Evolutionary conservation across 2,888 invertebrate genomes (phyloP).

Genomic region (Busseola fusca): DNA sequence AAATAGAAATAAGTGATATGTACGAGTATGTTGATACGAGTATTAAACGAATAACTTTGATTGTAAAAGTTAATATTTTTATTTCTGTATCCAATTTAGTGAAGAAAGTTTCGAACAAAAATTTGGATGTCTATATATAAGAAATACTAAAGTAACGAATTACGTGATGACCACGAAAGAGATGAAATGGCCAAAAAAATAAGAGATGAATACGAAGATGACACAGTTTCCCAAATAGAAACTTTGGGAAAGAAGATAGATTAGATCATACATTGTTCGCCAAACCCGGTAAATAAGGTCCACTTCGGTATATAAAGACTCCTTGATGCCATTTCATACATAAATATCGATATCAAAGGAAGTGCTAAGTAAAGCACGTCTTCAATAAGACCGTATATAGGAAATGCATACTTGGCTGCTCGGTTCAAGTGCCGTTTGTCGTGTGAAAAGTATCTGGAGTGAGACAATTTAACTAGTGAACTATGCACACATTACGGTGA

Average conservation of each 20-base stretch:
- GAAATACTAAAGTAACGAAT: not conserved
- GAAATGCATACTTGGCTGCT: conserved; percentile 58
- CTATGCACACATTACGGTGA: conserved; percentile 61
- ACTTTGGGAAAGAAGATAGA: not conserved
- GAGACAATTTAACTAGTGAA: conserved; percentile 59
- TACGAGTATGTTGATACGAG: too few species aligned
- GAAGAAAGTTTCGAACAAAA: not conserved
- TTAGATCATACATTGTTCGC: not conserved
- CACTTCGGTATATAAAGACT: not conserved
- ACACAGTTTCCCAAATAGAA: not conserved
- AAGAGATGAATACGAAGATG: not conserved
- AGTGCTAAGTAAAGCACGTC: conserved; percentile 7
- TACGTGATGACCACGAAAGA: not conserved
- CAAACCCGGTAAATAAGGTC: not conserved
- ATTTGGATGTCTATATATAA: not conserved
- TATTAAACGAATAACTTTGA: conserved; percentile 6
- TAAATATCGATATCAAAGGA: conserved; percentile 17
- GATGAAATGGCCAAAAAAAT: not conserved
- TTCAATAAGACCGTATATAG: conserved; percentile 29
- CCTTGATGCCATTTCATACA: conserved; percentile 1
- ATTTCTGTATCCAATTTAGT: not conserved
- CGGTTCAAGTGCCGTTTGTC: conserved; percentile 61
- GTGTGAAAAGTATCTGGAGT: conserved; percentile 67
- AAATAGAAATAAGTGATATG: conserved; percentile 12
- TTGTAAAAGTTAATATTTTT: conserved; percentile 5